Evolutionary conservation across 2,113 vertebrate species (phyloP), one percentile per base, ranked within the genome.

Genomic region (Phalacrocorax pelagicus): DNA sequence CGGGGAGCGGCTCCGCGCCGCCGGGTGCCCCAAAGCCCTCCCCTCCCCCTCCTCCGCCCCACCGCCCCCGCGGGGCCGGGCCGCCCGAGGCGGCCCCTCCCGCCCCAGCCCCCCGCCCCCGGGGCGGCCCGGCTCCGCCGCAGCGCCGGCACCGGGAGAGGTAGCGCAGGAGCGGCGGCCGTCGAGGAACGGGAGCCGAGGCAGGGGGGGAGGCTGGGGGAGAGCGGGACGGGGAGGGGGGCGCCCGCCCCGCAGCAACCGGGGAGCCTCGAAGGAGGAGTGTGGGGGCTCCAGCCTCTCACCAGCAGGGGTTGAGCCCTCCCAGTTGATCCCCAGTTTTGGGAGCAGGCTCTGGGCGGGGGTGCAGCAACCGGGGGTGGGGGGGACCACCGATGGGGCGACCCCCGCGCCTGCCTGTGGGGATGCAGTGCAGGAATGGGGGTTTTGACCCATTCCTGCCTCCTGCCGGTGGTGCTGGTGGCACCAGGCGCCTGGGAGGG

Each of bases 321-420:
- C 17, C 19, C 11, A 2, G 22, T 26, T 17, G 63, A 54, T n/a
- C 7, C 29, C 40, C 34, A 5, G 52, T 8, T 26, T 21, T 17
- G 24, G 78, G 66, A 74, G 44, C 10, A 4, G 23, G 82, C 46
- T 82, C 38, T 12, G 51, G 70, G 29, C n/a, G 17, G 42, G 42
- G 17, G 2, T 18, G 13, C 17, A 16, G 17, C 38, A 49, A 2
- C 15, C 0, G 10, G 6, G 10, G 10, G 8, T 4, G 2, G 2
- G 12, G 22, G 9, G 3, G 6, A 17, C 57, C 18, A 9, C 34
- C 8, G 13, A 2, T 12, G 8, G 23, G 10, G 11, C 8, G 3
- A 6, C 15, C 30, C 9, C 1, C 2, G 3, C 54, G 36, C 34
- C 5, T 44, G 9, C 5, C 16, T 27, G 11, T 11, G 49, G 30